phyloP scores from a whole-genome alignment of 2,797 vertebrate species.

The Philypnodon macrostomus region DNA sequence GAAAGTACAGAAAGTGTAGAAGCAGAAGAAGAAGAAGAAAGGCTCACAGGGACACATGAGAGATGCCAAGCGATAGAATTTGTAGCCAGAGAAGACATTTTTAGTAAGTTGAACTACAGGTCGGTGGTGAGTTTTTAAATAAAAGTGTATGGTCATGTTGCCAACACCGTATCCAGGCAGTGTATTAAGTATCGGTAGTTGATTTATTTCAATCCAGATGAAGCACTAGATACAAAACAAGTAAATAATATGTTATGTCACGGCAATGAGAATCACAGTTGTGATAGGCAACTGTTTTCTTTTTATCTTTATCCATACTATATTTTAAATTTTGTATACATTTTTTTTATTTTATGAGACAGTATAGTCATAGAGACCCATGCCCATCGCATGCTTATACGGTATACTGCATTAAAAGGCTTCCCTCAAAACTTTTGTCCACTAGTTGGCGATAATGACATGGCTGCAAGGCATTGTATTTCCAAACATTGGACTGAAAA shows the following conservation, averaged over 20 bases:
- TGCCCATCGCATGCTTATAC: no score
- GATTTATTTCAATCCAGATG: background rate
- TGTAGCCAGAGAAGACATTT: background rate
- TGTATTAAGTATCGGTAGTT: background rate
- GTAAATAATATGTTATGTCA: background rate
- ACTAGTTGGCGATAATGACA: no score
- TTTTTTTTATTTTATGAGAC: no score
- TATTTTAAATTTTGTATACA: no score
- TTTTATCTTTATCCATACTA: no score
- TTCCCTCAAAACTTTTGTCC: no score
- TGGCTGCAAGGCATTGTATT: no score
- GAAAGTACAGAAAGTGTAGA: background rate
- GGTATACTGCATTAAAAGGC: no score
- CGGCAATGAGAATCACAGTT: background rate
- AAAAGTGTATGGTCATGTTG: background rate
- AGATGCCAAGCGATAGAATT: background rate
- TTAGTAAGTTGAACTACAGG: background rate
- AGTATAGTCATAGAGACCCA: no score
- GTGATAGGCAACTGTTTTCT: no score
- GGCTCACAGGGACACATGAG: background rate
- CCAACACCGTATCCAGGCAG: background rate
- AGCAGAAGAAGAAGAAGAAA: background rate
- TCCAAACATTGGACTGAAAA: no score
- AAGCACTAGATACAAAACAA: background rate
- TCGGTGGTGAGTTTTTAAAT: background rate